Evolutionary conservation across 2,888 invertebrate species (phyloP).

Genomic region (Aporophyla lueneburgensis): DNA sequence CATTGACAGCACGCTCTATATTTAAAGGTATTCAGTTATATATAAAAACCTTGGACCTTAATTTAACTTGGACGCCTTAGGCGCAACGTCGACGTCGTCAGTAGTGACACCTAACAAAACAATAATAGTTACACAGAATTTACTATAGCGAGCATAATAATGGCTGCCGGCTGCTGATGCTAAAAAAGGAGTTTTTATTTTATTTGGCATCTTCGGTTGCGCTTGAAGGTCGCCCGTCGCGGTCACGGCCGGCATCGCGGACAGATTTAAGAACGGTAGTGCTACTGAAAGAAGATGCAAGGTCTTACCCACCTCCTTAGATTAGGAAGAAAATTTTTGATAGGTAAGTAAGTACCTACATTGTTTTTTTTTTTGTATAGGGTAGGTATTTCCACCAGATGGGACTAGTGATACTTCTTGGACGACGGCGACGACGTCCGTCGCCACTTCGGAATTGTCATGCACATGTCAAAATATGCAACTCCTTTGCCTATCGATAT

Average conservation of each 20-base stretch:
- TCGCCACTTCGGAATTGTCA: neutral
- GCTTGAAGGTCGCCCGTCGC: conserved; percentile 35
- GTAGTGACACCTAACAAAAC: neutral
- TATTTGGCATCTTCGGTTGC: conserved; percentile 25
- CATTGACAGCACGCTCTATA: conserved; percentile 31
- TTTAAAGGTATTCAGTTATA: neutral
- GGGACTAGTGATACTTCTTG: neutral
- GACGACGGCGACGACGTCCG: neutral
- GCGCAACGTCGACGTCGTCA: neutral
- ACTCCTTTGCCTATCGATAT: neutral
- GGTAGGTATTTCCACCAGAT: neutral
- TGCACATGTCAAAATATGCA: neutral
- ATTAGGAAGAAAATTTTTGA: neutral
- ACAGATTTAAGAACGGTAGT: neutral
- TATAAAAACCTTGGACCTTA: no score
- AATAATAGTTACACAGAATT: neutral
- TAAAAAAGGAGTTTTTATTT: conserved; percentile 5
- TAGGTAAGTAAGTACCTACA: no score
- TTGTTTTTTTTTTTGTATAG: neutral
- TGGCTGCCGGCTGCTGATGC: neutral
- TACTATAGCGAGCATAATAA: neutral
- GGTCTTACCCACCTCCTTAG: neutral
- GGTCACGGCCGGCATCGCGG: conserved; percentile 21
- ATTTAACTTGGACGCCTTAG: neutral
- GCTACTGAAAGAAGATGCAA: neutral